Evolutionary conservation across 2,797 vertebrate genomes (phyloP), one percentile per base, ranked within the genome.

Genomic region (Coilia nasus): DNA sequence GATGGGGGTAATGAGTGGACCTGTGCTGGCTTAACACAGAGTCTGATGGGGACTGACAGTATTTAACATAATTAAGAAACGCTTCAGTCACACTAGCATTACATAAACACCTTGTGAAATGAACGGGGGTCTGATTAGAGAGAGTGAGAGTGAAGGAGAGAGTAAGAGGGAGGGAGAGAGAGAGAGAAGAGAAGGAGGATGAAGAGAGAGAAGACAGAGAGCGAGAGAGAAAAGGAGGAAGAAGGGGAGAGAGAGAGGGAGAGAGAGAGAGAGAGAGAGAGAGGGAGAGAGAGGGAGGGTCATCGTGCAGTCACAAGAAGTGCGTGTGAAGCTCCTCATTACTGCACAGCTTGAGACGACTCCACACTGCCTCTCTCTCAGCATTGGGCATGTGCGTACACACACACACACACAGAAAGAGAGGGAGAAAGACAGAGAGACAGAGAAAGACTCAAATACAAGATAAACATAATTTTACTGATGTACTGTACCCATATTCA

Each of bases 11-110:
- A 88, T 81, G 85, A 84, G 85, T 89, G 87, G 89, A 87, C 89
- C 88, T 88, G 86, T 87, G 84, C 87, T 89, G 87, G 88, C 83
- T 84, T 83, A 83, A 85, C 84, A 82, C 86, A 82, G 91, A 90
- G 84, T 85, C 86, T 91, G 90, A 92, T 89, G 82, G 84, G 85
- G 83, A 84, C 88, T 90, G 91, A 91, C 90, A 88, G 88, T 91
- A 90, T 90, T 91, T 91, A 92, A 92, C 84, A 90, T 90, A 89
- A 90, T 92, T 92, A 91, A 88, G 88, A 90, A 91, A 91, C 88
- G 86, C 90, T 88, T 91, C 89, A 90, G 89, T 90, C 91, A 91
- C 87, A 82, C 89, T 88, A 84, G 84, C 87, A 88, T 89, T 91
- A 89, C 89, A 90, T 90, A 92, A 92, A 91, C 89, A 91, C 89